Conservation (phyloP, 2,113 vertebrate species). For the Mandrillus leucophaeus region DNA sequence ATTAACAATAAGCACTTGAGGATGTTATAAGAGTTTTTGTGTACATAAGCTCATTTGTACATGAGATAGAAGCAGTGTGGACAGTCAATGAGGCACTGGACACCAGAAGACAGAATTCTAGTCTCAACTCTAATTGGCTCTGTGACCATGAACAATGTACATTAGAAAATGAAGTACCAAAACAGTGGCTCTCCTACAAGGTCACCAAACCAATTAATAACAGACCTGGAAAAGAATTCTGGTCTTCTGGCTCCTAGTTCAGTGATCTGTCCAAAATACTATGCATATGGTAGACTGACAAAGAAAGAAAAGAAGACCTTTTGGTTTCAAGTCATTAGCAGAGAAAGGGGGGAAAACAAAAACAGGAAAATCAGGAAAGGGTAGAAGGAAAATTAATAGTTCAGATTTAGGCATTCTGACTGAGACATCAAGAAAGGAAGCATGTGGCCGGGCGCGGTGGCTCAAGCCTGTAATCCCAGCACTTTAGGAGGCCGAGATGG, state of each 20-base stretch:
- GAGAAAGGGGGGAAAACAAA: neutral
- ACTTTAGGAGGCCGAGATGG: too few relatives aligned
- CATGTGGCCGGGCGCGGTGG: neutral
- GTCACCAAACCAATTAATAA: neutral
- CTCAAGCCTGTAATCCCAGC: too few relatives aligned
- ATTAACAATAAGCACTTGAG: neutral
- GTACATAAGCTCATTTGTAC: neutral
- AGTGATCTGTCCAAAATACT: neutral
- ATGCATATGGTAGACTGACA: neutral
- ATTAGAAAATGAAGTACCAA: neutral
- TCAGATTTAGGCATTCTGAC: neutral
- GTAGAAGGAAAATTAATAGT: neutral
- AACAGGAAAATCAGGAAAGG: neutral
- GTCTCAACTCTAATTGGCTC: neutral
- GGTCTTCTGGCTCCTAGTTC: neutral
- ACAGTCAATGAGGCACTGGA: neutral
- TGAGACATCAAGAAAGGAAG: constrained; percentile 8
- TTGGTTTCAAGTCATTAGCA: neutral
- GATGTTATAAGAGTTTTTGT: neutral
- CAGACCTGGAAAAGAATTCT: neutral
- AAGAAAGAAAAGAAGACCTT: neutral
- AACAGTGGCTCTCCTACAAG: neutral
- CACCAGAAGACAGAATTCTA: neutral
- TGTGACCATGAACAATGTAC: neutral
- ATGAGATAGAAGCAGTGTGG: neutral